These are phyloP conservation scores for Neoseiulus cucumeris DNA, from an alignment of 1,140 invertebrate species.

Conservation along the genomic window DNA sequence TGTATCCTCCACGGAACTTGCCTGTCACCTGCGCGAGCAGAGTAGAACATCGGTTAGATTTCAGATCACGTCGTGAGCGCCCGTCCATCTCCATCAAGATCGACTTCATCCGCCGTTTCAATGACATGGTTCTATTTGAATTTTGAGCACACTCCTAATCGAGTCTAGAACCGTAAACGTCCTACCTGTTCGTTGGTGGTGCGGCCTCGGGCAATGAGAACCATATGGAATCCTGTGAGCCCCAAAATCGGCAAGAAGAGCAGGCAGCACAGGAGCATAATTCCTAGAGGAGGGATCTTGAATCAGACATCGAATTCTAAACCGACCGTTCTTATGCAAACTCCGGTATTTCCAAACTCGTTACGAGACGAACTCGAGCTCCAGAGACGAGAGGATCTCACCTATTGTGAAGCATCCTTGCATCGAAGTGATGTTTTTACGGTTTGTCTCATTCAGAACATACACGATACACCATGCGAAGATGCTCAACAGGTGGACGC, in stretches of 20 bases:
- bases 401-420: slow-evolving; percentile 13
- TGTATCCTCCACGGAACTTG: slow-evolving; percentile 90
- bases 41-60: too few species aligned
- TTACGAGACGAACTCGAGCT: too few species aligned
- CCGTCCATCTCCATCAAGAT: too few species aligned
- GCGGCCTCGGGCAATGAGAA: slow-evolving; percentile 83
- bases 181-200: slow-evolving; percentile 94
- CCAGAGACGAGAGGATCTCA: too few species aligned
- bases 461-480: slow-evolving; percentile 79
- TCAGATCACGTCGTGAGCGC: too few species aligned
- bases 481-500: slow-evolving; percentile 90
- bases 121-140: slow-evolving; percentile 12
- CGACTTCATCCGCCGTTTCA: background rate
- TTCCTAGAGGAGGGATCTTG: slow-evolving; percentile 28
- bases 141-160: background rate
- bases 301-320: too few species aligned
- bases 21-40: slow-evolving; percentile 50
- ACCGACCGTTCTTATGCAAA: too few species aligned
- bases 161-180: background rate
- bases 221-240: slow-evolving; percentile 89
- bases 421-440: background rate
- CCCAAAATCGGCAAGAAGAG: slow-evolving; percentile 91
- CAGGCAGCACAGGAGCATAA: slow-evolving; percentile 73
- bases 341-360: too few species aligned
- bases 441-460: slow-evolving; percentile 46